Percentiles rank a stretch among this genome's conserved stretches.
Conservation (phyloP, 2,888 invertebrate genomes). For the Xylophagus ater region DNA sequence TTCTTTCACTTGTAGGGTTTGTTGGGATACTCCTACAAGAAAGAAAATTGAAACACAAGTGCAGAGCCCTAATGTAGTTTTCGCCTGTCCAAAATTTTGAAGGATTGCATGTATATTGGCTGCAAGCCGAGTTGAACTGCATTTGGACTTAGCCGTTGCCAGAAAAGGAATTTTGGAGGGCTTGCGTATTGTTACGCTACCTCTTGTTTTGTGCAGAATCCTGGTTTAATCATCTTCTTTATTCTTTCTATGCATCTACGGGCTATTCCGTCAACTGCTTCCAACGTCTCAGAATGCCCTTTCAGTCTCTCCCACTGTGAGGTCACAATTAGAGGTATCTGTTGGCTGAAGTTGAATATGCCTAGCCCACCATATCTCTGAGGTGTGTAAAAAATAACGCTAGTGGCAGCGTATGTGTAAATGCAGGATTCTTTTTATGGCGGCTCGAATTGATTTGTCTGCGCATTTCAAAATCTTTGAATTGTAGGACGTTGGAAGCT, state of each 20-base stretch:
- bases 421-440: neutral
- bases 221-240: neutral
- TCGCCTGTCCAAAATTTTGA: neutral
- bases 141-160: neutral
- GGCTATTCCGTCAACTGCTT: no score
- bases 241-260: neutral
- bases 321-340: neutral
- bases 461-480: neutral
- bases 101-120: neutral
- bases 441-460: neutral
- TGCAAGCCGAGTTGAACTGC: neutral
- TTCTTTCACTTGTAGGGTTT: neutral
- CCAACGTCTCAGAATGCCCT: no score
- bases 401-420: neutral
- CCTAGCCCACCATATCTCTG: neutral
- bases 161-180: neutral
- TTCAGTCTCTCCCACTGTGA: no score
- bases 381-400: neutral
- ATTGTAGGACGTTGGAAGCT: neutral
- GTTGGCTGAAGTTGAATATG: neutral
- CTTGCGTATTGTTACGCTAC: neutral
- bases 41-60: neutral
- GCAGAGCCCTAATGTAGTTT: neutral
- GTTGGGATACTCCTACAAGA: neutral
- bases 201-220: neutral